Percentiles rank a stretch among this genome's conserved stretches.
Evolutionary conservation across 2,797 vertebrate species (phyloP).

Genomic region (Heterohyrax brucei): DNA sequence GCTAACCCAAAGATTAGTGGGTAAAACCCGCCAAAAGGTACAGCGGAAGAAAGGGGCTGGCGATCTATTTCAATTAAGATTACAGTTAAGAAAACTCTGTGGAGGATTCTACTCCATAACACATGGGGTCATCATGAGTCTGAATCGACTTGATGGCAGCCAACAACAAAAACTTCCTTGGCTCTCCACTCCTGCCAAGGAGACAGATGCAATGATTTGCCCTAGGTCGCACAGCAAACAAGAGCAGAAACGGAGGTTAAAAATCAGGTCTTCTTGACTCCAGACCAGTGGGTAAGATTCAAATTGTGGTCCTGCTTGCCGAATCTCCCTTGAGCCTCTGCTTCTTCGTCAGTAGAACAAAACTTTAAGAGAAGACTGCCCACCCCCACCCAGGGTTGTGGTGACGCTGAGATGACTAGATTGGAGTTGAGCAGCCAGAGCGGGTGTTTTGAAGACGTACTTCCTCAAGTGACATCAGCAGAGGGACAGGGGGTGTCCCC

Average conservation of each 20-base stretch:
- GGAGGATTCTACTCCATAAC: background rate
- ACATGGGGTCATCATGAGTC: background rate
- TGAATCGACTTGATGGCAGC: background rate
- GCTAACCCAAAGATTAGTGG: too few species aligned
- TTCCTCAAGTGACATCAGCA: slow-evolving; percentile 66
- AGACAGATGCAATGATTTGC: background rate
- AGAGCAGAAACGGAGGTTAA: background rate
- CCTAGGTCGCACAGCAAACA: background rate
- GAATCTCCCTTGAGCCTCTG: background rate
- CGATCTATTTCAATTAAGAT: background rate
- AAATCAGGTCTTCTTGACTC: background rate
- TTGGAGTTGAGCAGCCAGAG: background rate
- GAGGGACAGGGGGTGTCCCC: background rate
- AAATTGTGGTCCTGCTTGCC: too few species aligned
- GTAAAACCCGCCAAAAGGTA: background rate
- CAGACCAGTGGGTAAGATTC: background rate
- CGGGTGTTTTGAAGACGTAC: background rate
- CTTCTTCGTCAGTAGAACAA: background rate
- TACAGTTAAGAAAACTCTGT: background rate
- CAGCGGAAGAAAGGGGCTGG: background rate
- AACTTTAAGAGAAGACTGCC: background rate
- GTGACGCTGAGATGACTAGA: background rate
- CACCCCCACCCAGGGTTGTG: background rate
- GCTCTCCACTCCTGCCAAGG: background rate
- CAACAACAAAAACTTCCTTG: background rate